A percentile compares a stretch with the other conserved stretches of the same genome.
phyloP scores from a whole-genome alignment of 2,797 vertebrate genomes.

The Poeciliopsis turneri region DNA sequence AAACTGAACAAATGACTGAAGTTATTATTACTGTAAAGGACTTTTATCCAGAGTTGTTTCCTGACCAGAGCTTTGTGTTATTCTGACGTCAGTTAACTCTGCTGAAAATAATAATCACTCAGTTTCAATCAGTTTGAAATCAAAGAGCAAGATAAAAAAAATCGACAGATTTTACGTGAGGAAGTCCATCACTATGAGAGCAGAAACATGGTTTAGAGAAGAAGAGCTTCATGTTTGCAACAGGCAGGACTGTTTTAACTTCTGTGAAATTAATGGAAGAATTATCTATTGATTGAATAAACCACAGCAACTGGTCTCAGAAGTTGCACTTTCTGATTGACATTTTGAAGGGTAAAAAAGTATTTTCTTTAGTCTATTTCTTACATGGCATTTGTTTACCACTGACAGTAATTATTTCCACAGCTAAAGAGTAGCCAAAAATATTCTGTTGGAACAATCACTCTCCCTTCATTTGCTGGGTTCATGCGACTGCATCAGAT shows the following conservation, averaged over 20 bases:
- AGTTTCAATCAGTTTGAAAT: neutral
- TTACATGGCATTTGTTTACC: neutral
- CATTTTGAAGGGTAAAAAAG: neutral
- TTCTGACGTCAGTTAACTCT: neutral
- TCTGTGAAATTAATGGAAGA: neutral
- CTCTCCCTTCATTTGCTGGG: neutral
- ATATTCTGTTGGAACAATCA: neutral
- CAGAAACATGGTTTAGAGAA: neutral
- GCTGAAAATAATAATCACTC: neutral
- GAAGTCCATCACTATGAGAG: too few relatives aligned
- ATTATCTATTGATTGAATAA: neutral
- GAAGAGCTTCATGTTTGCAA: neutral
- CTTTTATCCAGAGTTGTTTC: neutral
- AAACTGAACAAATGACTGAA: neutral
- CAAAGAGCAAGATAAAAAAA: neutral
- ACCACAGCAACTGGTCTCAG: neutral
- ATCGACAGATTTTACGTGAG: neutral
- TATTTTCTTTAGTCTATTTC: neutral
- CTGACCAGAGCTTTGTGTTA: neutral
- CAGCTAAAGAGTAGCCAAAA: neutral
- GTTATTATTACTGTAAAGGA: neutral
- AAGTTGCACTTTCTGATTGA: neutral
- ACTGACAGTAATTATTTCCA: neutral
- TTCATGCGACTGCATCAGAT: neutral
- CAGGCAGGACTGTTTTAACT: neutral